A percentile compares a stretch with the other conserved stretches of the same genome.
Evolutionary conservation across 2,888 invertebrate species (phyloP).

Genomic region (Nephrotoma appendiculata): DNA sequence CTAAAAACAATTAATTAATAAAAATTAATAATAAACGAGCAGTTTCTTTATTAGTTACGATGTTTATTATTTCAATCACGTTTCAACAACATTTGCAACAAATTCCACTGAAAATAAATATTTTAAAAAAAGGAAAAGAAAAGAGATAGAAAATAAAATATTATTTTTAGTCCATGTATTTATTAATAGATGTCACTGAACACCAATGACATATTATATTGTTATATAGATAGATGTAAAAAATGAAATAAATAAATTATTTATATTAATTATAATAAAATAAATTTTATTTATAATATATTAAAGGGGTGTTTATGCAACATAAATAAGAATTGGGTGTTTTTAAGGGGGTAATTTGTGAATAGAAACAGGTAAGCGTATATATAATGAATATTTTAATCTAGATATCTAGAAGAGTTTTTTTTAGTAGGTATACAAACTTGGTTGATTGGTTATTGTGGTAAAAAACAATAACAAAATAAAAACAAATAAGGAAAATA

Average conservation of each 20-base stretch:
- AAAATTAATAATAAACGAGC: not conserved
- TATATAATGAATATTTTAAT: not conserved
- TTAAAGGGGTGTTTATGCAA: not conserved
- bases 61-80: not conserved
- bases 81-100: slow-evolving; percentile 3
- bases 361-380: not conserved
- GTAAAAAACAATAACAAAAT: not conserved
- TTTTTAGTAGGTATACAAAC: not conserved
- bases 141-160: not conserved
- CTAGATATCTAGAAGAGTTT: not conserved
- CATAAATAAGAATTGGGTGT: not conserved
- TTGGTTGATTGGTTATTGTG: not conserved
- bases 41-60: not conserved
- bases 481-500: not conserved
- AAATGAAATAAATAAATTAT: not conserved
- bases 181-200: not conserved
- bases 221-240: not conserved
- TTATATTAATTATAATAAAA: not conserved
- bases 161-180: not conserved
- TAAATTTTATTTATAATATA: not conserved
- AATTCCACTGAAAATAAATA: not conserved
- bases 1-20: not conserved
- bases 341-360: not conserved
- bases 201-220: not conserved
- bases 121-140: not conserved